Base-by-base conservation (phyloP, 2,797 vertebrate genomes). In the Leuciscus waleckii region DNA sequence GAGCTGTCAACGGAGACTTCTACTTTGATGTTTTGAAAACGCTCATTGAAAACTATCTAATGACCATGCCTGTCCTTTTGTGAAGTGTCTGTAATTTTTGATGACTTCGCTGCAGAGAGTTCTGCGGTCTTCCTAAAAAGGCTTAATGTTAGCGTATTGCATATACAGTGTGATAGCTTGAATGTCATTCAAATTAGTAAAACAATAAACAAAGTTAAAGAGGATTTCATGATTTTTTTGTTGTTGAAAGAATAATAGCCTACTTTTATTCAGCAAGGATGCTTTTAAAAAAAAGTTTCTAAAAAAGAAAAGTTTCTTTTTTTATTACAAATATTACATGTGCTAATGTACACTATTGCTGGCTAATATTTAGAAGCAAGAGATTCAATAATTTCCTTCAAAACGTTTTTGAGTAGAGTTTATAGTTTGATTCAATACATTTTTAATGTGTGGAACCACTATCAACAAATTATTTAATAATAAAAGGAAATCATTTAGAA, bases 1-100 rank as follows among this genome's bases (percentile, higher is more conserved):
- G 39, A 84, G 81, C 81, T 67, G 82, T 80, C 85, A 82, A n/a
- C 6, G 0, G 14, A 54, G 63, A 69, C 37, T 56, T 58, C 58
- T 16, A n/a, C 41, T 87, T 80, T 76, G 70, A 58, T 49, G 49
- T 58, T 70, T 76, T 58, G 76, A 83, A 73, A 46, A 58, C 0
- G 9, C 35, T 35, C 4, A 1, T 63, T 70, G 83, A 79, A 73
- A 80, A 51, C 41, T 16, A 49, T 85, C 68, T 73, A 71, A 79
- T 85, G 63, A 41, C 71, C 32, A 23, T 11, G 56, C 14, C 16
- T 49, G 81, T 49, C 35, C 37, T 77, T 58, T 56, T 58, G 63
- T 77, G 61, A 84, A 78, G 49, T 16, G 5, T 78, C 73, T 68
- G 63, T 51, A 67, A 65, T 73, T 73, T 32, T 21, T 41, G 10